Conservation (phyloP, 2,797 vertebrate genomes). For the Erethizon dorsatum region DNA sequence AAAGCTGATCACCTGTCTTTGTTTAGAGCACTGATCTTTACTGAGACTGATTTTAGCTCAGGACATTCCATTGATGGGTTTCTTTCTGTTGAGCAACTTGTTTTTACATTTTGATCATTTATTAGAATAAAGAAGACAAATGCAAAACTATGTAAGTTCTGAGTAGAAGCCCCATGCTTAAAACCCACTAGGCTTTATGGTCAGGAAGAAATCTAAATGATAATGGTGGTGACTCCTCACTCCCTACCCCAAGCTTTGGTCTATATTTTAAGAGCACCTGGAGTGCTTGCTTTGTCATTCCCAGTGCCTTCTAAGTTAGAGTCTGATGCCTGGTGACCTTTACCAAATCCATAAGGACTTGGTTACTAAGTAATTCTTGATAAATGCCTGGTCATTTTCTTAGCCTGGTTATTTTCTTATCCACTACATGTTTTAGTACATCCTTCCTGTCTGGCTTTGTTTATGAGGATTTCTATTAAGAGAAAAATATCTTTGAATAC, state of each 20-base stretch:
- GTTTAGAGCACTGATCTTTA: neutral
- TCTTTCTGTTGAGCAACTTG: slow-evolving; percentile 28
- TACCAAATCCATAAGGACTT: neutral
- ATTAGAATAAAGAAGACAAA: neutral
- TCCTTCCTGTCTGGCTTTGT: slow-evolving; percentile 27
- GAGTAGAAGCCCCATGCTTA: neutral
- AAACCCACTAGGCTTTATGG: neutral
- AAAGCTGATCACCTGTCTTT: neutral
- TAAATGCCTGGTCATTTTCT: slow-evolving; percentile 26
- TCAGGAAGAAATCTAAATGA: slow-evolving; percentile 9
- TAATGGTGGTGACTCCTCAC: neutral
- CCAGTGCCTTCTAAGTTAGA: slow-evolving; percentile 2
- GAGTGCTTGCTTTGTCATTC: neutral
- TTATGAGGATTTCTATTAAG: neutral
- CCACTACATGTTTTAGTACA: neutral
- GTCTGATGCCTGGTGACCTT: neutral
- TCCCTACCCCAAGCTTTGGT: neutral
- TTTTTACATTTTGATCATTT: slow-evolving; percentile 33
- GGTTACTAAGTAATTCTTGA: neutral
- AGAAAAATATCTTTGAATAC: neutral
- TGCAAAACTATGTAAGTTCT: neutral
- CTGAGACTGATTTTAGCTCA: neutral
- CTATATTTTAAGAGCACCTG: neutral
- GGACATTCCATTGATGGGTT: neutral
- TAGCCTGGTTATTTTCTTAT: neutral